Base-by-base conservation (phyloP, 2,113 vertebrate genomes). In the Loxodonta africana region DNA sequence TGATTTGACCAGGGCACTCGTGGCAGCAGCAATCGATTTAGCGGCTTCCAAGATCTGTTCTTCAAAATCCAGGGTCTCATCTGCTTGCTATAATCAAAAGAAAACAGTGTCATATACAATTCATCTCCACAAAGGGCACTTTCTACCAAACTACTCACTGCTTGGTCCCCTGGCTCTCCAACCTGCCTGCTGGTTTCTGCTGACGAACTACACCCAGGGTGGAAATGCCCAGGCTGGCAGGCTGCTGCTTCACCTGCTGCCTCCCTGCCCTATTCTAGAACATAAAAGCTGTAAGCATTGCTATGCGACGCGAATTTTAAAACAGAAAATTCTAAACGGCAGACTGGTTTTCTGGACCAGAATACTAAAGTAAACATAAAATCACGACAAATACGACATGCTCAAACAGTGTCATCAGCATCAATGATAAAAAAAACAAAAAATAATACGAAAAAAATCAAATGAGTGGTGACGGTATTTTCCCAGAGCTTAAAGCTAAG, bases 1-100 rank as follows among this genome's bases (percentile, higher is more conserved):
- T 0, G 99, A 99, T 97, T 99, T 99, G 97, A 99, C 99, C 6
- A 99, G 99, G 88, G 99, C 99, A 46, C 99, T 99, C 53, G 99
- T 99, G 71, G 99, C 99, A 46, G 99, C 99, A 71, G 99, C 99
- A 90, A 99, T 99, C 97, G 99, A 99, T 90, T 99, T 99, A 53
- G 99, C 99, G 48, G 99, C 99, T 98, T 99, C 99, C 91, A 99
- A 98, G 97, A 99, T 99, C 99, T 99, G 99, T 97, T 99, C 99
- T 98, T 99, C 99, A 94, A 99, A 99, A 98, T 99, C 99, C 99
- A 99, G 98, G 4, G 99, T 99, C 98, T 99, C 99, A 84, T 99
- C 99, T 21, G 99, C 99, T 99, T 99, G 99, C 99, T 99, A 99
- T 84, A 98, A 99, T 53, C 92, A 98, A 98, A 99, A 99, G 90